Base-by-base conservation (phyloP, 2,113 vertebrate genomes). In the Callipepla squamata region DNA sequence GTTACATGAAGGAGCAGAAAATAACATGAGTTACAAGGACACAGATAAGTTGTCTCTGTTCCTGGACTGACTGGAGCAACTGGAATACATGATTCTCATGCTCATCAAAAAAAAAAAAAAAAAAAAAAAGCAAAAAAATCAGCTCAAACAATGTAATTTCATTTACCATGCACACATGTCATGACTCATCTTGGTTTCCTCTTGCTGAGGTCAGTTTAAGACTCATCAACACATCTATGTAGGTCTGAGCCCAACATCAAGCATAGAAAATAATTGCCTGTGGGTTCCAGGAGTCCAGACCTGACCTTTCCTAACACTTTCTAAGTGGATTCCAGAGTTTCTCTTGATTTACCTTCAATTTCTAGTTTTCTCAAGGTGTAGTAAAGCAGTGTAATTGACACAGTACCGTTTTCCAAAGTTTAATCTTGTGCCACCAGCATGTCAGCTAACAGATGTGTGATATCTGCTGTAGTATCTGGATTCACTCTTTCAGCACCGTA, bases 381-480 rank as follows among this genome's bases (percentile, higher is more conserved):
- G 13, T 28, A 85, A 70, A 83, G 44, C 48, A 22, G 42, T 26
- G 21, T 4, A 4, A 30, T 42, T 79, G 69, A 51, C 69, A 57
- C 13, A 72, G 79, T 7, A 7, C 5, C 22, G 34, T 80, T 55
- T 57, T 83, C 44, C 28, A 61, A 10, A 59, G 59, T 50, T 76
- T 82, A 13, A n/a, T 30, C 20, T 72, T n/a, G 19, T 42, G 30
- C 42, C 62, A 75, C 26, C 57, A 82, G n/a, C 20, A 50, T 59
- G 74, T 34, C 32, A 26, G 8, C 3, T 9, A 50, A 20, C 53
- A 53, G 15, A 26, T 53, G 16, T 14, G 26, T 53, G 51, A 15
- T 55, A 55, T 32, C 28, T 61, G 5, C 12, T 65, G 5, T 0
- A 47, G 22, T 1, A 44, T 1, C 65, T 17, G 10, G 44, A 59